Evolutionary conservation across 2,888 invertebrate genomes (phyloP).

Genomic region (Ornithoptera alexandrae): DNA sequence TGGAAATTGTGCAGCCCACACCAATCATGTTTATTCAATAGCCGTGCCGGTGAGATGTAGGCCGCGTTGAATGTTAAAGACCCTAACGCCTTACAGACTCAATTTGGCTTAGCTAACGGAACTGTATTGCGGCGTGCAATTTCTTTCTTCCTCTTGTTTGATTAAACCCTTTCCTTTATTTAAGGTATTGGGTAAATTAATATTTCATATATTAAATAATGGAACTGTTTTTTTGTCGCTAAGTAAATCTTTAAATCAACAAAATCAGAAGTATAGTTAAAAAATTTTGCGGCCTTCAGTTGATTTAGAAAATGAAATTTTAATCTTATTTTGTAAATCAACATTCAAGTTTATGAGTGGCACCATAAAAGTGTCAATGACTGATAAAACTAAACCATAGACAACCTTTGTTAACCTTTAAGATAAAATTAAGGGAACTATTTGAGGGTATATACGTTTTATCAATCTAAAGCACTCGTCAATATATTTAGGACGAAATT

Average conservation of each 20-base stretch:
- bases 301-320: too few relatives aligned
- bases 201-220: background rate
- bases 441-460: background rate
- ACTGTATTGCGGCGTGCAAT: background rate
- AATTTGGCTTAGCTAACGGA: constrained; percentile 30
- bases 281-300: too few relatives aligned
- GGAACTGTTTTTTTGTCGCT: background rate
- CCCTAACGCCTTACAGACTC: constrained; percentile 45
- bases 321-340: too few relatives aligned
- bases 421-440: background rate
- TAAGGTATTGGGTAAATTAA: background rate
- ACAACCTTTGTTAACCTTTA: constrained; percentile 7
- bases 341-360: background rate
- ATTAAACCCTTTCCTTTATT: background rate
- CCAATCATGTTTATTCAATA: constrained; percentile 75
- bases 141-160: constrained; percentile 1
- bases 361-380: constrained; percentile 2
- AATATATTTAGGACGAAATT: background rate
- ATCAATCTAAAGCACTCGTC: background rate
- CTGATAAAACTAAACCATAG: constrained; percentile 2
- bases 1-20: constrained; percentile 60
- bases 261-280: too few relatives aligned
- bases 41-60: constrained; percentile 58
- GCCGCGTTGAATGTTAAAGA: constrained; percentile 65
- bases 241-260: too few relatives aligned